These are phyloP conservation scores for Apostichopus japonicus DNA, from an alignment of 35 echinoderm and acorn worm species.

Conservation along the genomic window DNA sequence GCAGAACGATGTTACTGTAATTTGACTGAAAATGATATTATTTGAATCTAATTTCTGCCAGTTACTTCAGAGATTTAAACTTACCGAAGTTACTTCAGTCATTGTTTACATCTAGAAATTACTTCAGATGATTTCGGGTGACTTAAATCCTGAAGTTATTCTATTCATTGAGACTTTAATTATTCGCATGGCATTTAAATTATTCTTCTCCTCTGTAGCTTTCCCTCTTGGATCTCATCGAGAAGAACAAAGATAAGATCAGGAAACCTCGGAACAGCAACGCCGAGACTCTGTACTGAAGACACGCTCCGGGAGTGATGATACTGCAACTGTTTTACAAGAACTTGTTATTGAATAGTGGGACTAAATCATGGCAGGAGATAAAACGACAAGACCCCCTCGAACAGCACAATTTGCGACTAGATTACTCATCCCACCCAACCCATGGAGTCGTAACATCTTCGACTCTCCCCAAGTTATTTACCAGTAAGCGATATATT, in stretches of 20 bases:
- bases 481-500: not conserved
- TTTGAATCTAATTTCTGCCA: too few relatives aligned
- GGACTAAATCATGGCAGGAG: not conserved
- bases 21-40: too few relatives aligned
- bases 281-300: constrained; percentile 88
- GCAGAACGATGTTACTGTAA: too few relatives aligned
- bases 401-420: not conserved
- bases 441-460: not conserved
- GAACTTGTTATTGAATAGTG: not conserved
- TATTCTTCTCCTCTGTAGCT: constrained; percentile 50
- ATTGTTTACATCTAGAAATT: too few relatives aligned
- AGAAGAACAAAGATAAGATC: constrained; percentile 99
- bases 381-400: not conserved
- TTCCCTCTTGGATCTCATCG: constrained; percentile 89
- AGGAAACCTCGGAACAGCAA: constrained; percentile 92
- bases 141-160: too few relatives aligned
- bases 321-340: not conserved
- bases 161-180: too few relatives aligned
- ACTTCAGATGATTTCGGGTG: too few relatives aligned
- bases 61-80: too few relatives aligned
- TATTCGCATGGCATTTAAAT: not conserved
- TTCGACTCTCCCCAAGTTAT: not conserved
- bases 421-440: not conserved
- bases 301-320: not conserved
- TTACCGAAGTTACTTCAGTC: too few relatives aligned